Percentiles rank a stretch among this genome's conserved stretches.
phyloP scores from a whole-genome alignment of 2,888 invertebrate species.

The Phragmatobia fuliginosa region DNA sequence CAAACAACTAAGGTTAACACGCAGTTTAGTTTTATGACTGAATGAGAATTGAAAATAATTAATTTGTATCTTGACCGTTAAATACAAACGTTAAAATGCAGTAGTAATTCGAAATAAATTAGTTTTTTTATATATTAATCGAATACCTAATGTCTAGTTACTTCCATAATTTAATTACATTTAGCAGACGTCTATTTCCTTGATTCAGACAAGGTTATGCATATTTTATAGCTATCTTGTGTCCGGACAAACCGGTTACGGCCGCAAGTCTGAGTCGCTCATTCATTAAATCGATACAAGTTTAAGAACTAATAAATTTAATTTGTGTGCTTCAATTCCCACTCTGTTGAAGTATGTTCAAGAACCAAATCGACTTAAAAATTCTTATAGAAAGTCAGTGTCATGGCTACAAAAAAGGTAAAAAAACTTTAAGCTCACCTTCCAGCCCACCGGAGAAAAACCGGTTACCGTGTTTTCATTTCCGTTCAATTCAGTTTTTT shows the following conservation, averaged over 20 bases:
- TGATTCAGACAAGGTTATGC: constrained; percentile 40
- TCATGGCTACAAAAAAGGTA: constrained; percentile 66
- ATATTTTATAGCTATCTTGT: constrained; percentile 36
- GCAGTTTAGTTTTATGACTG: no score
- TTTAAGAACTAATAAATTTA: constrained; percentile 35
- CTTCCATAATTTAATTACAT: constrained; percentile 18
- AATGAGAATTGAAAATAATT: neutral
- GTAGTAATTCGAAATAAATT: no score
- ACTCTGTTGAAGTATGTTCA: constrained; percentile 23
- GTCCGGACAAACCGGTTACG: constrained; percentile 47
- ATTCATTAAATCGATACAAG: constrained; percentile 43
- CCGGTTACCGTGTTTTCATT: constrained; percentile 84
- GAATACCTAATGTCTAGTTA: neutral
- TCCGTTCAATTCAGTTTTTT: constrained; percentile 85
- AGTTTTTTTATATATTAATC: neutral
- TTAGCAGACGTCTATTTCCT: constrained; percentile 40
- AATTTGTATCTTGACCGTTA: neutral
- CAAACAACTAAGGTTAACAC: no score
- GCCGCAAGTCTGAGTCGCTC: constrained; percentile 23
- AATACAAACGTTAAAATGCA: neutral
- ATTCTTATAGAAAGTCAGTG: constrained; percentile 42
- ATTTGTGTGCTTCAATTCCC: constrained; percentile 24
- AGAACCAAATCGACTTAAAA: constrained; percentile 37
- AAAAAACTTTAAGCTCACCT: constrained; percentile 65
- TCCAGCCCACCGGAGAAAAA: constrained; percentile 72